Evolutionary conservation across 2,113 vertebrate genomes (phyloP), one percentile per base, ranked within the genome.

Genomic region (Hemiprocne comata): DNA sequence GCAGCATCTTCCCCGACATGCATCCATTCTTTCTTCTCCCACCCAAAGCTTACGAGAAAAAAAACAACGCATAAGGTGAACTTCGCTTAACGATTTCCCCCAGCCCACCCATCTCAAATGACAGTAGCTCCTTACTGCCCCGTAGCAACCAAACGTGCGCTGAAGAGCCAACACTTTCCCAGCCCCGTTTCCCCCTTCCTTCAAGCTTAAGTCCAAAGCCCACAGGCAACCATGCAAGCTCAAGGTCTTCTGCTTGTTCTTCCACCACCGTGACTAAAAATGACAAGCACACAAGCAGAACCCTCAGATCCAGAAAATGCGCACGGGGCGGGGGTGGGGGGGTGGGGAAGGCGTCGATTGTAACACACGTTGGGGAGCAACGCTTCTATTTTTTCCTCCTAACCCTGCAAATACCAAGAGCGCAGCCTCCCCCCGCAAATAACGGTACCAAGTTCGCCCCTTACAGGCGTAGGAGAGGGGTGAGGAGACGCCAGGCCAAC

Each of bases 361-460:
- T 11, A 13, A 69, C 20, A 11, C 9, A 1, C 1, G 9, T 8
- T 16, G 6, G 21, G 7, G 4, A 25, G 11, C 51, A 18, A 8
- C 0, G 18, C 24, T 0, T 0, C 2, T 2, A 4, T 4, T 25
- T 46, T 42, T 14, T 11, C 14, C 13, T 50, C 42, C 28, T 17
- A 7, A 1, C 5, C 60, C 83, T 5, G 57, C 62, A 6, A 21
- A 19, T 1, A 2, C 38, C 46, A 9, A 1, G 34, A 28, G 51
- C 48, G 61, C 28, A n/a, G 36, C 87, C 75, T n/a, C n/a, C 26
- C 3, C 33, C 10, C 19, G 4, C 6, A 8, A 42, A 7, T 0
- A 61, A 21, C 46, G 51, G 71, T 70, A 1, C 66, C 2, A 17
- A 2, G 9, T 16, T 1, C 46, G 17, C 44, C 44, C 44, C 17